Evolutionary conservation across 2,888 invertebrate species (phyloP).

Genomic region (Tridacna gigas): DNA sequence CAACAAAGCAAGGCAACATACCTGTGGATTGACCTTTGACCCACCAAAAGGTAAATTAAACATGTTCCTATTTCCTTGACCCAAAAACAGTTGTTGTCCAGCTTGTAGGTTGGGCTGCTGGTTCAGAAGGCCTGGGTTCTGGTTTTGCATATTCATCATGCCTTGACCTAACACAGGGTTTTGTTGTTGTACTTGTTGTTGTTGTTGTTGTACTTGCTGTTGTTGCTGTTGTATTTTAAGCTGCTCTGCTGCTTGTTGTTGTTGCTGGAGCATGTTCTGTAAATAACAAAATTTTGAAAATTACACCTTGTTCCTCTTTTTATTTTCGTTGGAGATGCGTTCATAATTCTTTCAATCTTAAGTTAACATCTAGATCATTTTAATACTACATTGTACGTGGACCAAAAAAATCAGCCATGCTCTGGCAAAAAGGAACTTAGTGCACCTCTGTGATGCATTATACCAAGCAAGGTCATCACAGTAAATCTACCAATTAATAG

Average conservation of each 20-base stretch:
- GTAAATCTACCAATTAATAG: too few species aligned
- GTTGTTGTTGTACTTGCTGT: constrained; percentile 37
- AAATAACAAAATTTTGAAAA: neutral
- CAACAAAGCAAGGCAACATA: neutral
- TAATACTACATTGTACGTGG: too few species aligned
- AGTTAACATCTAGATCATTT: too few species aligned
- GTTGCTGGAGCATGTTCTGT: constrained; percentile 50
- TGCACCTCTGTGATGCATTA: too few species aligned
- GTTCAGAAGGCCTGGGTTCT: neutral
- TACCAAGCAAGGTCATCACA: too few species aligned
- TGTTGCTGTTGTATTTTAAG: constrained; percentile 38
- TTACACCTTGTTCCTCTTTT: too few species aligned
- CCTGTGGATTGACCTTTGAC: neutral
- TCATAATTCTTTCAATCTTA: too few species aligned
- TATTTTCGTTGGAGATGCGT: too few species aligned
- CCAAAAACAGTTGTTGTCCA: neutral
- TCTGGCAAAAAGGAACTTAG: too few species aligned
- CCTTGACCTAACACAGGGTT: neutral
- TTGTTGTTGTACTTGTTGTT: constrained; percentile 34
- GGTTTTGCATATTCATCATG: neutral
- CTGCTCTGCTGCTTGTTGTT: constrained; percentile 30
- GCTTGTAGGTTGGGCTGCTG: constrained; percentile 18
- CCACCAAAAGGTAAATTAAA: constrained; percentile 13
- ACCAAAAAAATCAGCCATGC: too few species aligned
- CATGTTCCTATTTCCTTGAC: constrained; percentile 2